Evolutionary conservation across 2,113 vertebrate species (phyloP), one percentile per base, ranked within the genome.

Genomic region (Aleadryas rufinucha): DNA sequence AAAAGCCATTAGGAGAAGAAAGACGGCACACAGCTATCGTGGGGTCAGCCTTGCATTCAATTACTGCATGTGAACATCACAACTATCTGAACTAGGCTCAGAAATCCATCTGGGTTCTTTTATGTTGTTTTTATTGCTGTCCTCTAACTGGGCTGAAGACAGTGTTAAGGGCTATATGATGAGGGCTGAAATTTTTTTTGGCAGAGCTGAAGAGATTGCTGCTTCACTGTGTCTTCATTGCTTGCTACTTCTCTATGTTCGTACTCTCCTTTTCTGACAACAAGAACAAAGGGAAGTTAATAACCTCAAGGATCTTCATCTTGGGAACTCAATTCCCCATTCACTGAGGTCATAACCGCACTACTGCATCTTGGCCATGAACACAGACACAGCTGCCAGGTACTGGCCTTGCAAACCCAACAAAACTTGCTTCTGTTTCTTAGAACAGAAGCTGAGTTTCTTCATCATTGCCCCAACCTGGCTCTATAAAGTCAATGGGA

Each of bases 1-100:
- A 81, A 90, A 77, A 90, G 86, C 69, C 71, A 89, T 95, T 92
- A 93, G 64, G 22, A 88, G 27, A 96, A 79, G 49, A 93, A 81
- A 78, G 69, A 90, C 64, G 86, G 94, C 69, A 95, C 60, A 37
- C 21, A 61, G 76, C 76, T 92, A 35, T 53, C 84, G 18, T 61
- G 53, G 72, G 76, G 90, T 93, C 79, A 90, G 68, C 18, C 69
- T 75, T 87, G 83, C 41, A 72, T 9, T 68, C 65, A 84, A 35
- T 87, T 80, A 92, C 41, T 86, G 65, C 61, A 89, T 4, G 1
- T 53, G 60, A 86, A 63, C 60, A 79, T 57, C 47, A 63, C 26
- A 90, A 60, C 47, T 47, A 30, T 39, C 52, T 86, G 52, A 86
- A 59, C 42, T 35, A 81, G 69, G 47, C 35, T 94, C 60, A 88